Evolutionary conservation across 2,888 invertebrate genomes (phyloP).

Genomic region (Synanthedon tipuliformis): DNA sequence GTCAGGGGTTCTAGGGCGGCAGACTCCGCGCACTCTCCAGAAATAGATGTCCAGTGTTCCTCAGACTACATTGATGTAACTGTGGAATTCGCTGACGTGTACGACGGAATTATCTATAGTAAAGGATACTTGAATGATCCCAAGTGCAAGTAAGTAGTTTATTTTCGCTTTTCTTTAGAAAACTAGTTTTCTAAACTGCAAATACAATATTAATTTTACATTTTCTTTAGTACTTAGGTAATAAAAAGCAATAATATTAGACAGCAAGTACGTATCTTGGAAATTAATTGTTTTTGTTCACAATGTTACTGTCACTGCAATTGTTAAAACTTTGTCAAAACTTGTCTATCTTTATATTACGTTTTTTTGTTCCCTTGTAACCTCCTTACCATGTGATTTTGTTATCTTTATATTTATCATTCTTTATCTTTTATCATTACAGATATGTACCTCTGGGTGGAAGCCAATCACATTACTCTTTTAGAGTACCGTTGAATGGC

Average conservation of each 20-base stretch:
- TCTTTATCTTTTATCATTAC: slow-evolving; percentile 12
- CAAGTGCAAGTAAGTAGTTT: slow-evolving; percentile 72
- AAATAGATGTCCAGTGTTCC: slow-evolving; percentile 74
- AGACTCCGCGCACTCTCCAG: slow-evolving; percentile 53
- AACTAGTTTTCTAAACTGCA: too few relatives aligned
- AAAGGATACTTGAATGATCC: slow-evolving; percentile 76
- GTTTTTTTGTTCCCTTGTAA: neutral
- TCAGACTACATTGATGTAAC: slow-evolving; percentile 70
- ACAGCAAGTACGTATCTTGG: too few relatives aligned
- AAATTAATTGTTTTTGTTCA: too few relatives aligned
- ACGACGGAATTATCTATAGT: slow-evolving; percentile 78
- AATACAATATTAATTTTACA: too few relatives aligned
- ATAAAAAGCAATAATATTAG: too few relatives aligned
- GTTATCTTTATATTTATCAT: neutral
- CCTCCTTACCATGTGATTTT: neutral
- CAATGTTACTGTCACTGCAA: too few relatives aligned
- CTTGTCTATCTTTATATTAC: neutral
- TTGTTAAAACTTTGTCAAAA: neutral
- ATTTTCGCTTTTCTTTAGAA: too few relatives aligned
- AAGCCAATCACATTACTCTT: slow-evolving; percentile 68
- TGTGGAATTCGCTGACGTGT: slow-evolving; percentile 73
- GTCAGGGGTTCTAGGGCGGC: slow-evolving; percentile 63
- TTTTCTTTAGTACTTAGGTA: too few relatives aligned
- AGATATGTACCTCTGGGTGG: slow-evolving; percentile 73
- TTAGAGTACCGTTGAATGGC: slow-evolving; percentile 73